These are phyloP conservation scores for Napeogenes inachia DNA, from an alignment of 2,888 invertebrate genomes.

Conservation along the genomic window DNA sequence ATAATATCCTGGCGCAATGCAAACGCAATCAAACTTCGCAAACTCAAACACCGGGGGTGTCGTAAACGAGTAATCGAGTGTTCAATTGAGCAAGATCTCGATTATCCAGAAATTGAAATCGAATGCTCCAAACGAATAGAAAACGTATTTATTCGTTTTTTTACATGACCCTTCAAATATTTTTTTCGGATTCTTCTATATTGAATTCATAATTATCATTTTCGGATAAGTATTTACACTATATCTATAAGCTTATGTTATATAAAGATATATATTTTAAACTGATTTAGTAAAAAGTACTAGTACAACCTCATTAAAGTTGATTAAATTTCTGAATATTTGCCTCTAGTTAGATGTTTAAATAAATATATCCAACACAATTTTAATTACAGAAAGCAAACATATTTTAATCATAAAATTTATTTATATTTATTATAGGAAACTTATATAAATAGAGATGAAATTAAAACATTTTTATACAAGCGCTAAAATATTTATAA, in stretches of 20 bases:
- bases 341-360: too few species aligned
- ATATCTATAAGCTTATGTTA: background rate
- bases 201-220: background rate
- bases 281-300: too few species aligned
- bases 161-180: conserved; percentile 15
- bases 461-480: too few species aligned
- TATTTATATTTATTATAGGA: too few species aligned
- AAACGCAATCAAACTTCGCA: conserved; percentile 72
- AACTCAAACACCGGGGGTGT: conserved; percentile 68
- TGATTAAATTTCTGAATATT: too few species aligned
- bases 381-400: too few species aligned
- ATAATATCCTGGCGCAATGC: conserved; percentile 59
- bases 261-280: background rate
- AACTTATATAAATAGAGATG: too few species aligned
- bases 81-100: conserved; percentile 75
- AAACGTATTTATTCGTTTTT: conserved; percentile 51
- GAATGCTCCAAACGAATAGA: conserved; percentile 63
- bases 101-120: conserved; percentile 72
- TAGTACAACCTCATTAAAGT: too few species aligned
- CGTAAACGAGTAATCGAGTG: conserved; percentile 73
- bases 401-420: too few species aligned
- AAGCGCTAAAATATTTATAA: too few species aligned
- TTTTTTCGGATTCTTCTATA: background rate
- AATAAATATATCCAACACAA: too few species aligned
- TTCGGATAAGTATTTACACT: background rate